Evolutionary conservation across 2,888 invertebrate genomes (phyloP), one percentile per base, ranked within the genome.

Genomic region (Melieria crassipennis): DNA sequence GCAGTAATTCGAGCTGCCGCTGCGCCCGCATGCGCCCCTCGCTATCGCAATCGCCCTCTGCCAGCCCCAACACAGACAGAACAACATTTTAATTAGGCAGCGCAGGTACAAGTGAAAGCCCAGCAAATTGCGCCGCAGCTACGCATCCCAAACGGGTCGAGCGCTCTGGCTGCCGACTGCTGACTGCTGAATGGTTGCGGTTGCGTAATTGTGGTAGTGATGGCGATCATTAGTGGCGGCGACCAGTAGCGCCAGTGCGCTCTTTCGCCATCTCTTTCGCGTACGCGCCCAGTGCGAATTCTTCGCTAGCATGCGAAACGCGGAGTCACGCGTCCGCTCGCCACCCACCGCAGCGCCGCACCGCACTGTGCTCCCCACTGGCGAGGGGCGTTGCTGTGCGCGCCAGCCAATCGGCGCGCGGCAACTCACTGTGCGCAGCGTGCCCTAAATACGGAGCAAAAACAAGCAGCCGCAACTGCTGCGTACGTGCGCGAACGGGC

Each of bases 211-310:
- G 61, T 69, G 43, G 48, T 43, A 16, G 61, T 52, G 69, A 16
- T 45, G 42, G 58, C 16, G 58, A 64, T 57, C 71, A 42, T 73
- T 46, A 11, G 42, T 48, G 47, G n/a, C 7, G 70, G 56, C 50
- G 63, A 70, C 70, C 70, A 65, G 70, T 70, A 65, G 11, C 50
- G 61, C 9, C 56, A n/a, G 43, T 13, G 42, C 52, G 57, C 52
- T 56, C 65, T 66, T 70, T 70, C 47, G 61, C 70, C 65, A 66
- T 70, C 70, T 70, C 70, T 70, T 70, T 70, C 70, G 45, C 64
- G 47, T 69, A 43, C 55, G 50, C 30, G 55, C 9, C n/a, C 48
- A 5, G 10, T 63, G 60, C 16, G n/a, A 61, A 7, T 46, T 7
- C 5, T 46, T 10, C 46, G 30, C 52, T 47, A 45, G n/a, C 45